phyloP scores from a whole-genome alignment of 2,113 vertebrate genomes.

The Serinus canaria region DNA sequence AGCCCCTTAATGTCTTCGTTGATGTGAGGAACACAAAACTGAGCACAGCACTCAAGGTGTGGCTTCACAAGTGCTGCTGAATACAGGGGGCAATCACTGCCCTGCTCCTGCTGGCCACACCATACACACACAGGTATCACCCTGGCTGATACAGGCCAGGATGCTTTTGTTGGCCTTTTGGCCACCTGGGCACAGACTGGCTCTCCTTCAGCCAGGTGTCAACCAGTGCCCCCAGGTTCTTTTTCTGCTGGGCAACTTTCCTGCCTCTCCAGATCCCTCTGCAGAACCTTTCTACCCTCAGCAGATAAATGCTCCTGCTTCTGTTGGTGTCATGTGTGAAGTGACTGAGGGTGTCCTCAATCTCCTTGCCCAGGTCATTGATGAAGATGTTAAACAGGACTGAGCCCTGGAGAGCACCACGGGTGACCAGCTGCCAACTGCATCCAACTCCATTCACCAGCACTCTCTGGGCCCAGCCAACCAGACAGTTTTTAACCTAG shows the following conservation, averaged over 20 bases:
- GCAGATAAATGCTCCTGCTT: background rate
- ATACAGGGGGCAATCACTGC: background rate
- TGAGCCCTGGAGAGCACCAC: background rate
- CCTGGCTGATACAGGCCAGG: background rate
- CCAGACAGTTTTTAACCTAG: background rate
- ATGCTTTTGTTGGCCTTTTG: background rate
- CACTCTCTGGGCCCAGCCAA: background rate
- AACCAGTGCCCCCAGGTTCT: accelerated
- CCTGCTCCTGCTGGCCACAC: background rate
- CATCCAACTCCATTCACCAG: background rate
- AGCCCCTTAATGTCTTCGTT: accelerated
- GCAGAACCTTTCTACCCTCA: background rate
- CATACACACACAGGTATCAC: background rate
- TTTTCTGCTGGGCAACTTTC: background rate
- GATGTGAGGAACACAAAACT: background rate
- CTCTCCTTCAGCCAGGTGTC: accelerated
- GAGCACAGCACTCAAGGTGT: accelerated
- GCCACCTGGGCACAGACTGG: background rate
- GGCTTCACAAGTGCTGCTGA: background rate
- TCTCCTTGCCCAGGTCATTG: background rate
- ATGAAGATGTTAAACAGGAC: background rate
- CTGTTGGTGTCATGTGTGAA: accelerated
- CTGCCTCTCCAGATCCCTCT: background rate
- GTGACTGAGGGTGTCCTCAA: background rate
- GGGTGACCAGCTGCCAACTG: background rate